Conservation (phyloP, 2,113 vertebrate species). For the Naja naja region DNA sequence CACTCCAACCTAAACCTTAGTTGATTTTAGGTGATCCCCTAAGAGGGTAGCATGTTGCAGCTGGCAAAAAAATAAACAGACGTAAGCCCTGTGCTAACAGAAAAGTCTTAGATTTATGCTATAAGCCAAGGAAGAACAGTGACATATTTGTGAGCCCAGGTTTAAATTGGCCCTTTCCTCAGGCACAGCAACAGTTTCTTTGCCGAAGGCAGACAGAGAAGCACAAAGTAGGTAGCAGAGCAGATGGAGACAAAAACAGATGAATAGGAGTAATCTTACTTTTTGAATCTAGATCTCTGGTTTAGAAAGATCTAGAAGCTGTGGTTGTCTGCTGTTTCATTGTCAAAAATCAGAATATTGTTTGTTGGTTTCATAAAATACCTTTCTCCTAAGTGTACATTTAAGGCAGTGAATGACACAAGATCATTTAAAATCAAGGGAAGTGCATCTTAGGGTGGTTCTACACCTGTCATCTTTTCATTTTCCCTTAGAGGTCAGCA, state of each 20-base stretch:
- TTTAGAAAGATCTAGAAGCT: background rate
- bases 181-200: conserved; percentile 34
- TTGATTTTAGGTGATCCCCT: conserved; percentile 74
- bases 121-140: conserved; percentile 69
- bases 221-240: background rate
- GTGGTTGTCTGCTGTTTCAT: background rate
- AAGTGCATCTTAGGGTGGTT: background rate
- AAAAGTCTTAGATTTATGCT: conserved; percentile 68
- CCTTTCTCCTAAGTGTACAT: background rate
- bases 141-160: conserved; percentile 56
- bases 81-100: conserved; percentile 69
- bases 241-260: background rate
- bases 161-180: conserved; percentile 57
- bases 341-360: background rate
- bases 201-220: conserved; percentile 30
- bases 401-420: background rate
- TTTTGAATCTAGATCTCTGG: background rate
- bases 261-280: accelerated
- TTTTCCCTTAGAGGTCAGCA: background rate
- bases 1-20: conserved; percentile 70
- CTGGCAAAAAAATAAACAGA: conserved; percentile 80
- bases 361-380: background rate
- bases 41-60: conserved; percentile 77
- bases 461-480: background rate
- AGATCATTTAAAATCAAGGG: background rate